Conservation (phyloP, 2,797 vertebrate species). For the Epinephelus coioides region DNA sequence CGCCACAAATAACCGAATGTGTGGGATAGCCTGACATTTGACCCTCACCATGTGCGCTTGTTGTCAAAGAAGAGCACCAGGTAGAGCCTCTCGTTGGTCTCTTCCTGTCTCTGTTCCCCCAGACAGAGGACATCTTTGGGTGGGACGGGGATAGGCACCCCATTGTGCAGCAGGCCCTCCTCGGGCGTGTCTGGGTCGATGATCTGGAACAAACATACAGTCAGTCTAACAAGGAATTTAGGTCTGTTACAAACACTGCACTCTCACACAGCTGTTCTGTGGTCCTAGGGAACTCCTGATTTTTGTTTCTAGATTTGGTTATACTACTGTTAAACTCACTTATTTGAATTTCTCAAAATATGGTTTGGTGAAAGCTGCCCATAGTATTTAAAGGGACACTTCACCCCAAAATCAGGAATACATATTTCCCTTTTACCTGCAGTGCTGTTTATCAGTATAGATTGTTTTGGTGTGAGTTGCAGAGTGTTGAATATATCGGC, state of each 20-base stretch:
- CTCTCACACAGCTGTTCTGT: neutral
- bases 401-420: too few relatives aligned
- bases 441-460: too few relatives aligned
- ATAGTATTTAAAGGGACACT: neutral
- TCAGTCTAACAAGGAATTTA: neutral
- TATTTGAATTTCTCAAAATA: neutral
- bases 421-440: too few relatives aligned
- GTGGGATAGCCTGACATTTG: neutral
- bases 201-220: conserved; percentile 83
- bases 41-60: conserved; percentile 97
- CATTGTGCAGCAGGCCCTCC: conserved; percentile 96
- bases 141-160: conserved; percentile 97
- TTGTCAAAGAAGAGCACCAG: conserved; percentile 99
- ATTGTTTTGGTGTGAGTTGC: too few relatives aligned
- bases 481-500: too few relatives aligned
- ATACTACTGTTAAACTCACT: neutral
- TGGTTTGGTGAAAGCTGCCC: neutral
- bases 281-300: neutral
- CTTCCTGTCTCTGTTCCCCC: conserved; percentile 94
- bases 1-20: too few relatives aligned
- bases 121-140: conserved; percentile 93
- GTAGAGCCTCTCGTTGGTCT: conserved; percentile 94
- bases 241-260: neutral
- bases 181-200: conserved; percentile 98
- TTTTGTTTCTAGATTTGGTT: neutral